These are phyloP conservation scores for Zosterops lateralis DNA, from an alignment of 2,113 vertebrate species.

Conservation along the genomic window DNA sequence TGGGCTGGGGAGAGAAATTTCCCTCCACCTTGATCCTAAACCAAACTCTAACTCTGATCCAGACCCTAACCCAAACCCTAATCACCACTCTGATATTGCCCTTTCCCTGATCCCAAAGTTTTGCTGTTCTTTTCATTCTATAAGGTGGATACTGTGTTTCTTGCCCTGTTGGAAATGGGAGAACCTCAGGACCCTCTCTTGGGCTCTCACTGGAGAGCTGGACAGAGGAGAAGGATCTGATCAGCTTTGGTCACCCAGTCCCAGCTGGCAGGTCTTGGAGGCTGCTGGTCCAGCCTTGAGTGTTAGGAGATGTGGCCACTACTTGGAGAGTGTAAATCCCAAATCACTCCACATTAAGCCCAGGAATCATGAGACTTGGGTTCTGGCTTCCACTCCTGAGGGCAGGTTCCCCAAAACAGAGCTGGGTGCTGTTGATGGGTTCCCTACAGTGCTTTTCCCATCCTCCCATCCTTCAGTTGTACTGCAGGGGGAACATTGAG, in stretches of 20 bases:
- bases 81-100: not conserved
- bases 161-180: not conserved
- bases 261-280: not conserved
- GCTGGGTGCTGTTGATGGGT: not conserved
- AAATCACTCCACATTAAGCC: not conserved
- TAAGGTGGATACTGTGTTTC: not conserved
- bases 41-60: too few relatives aligned
- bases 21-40: not conserved
- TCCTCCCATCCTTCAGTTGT: not conserved
- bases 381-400: not conserved
- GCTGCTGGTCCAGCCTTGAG: not conserved
- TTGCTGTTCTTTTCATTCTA: not conserved
- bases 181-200: rapidly evolving
- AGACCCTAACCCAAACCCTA: not conserved
- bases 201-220: not conserved
- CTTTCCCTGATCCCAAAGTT: not conserved
- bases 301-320: not conserved
- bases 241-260: not conserved
- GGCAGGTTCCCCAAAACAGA: not conserved
- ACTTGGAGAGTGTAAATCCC: rapidly evolving
- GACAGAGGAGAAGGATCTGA: not conserved
- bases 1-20: not conserved
- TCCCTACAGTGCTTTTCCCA: not conserved
- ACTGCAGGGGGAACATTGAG: rapidly evolving
- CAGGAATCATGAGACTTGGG: not conserved